A percentile compares a stretch with the other conserved stretches of the same genome.
Evolutionary conservation across 2,888 invertebrate species (phyloP).

Genomic region (Drosophila falleni): DNA sequence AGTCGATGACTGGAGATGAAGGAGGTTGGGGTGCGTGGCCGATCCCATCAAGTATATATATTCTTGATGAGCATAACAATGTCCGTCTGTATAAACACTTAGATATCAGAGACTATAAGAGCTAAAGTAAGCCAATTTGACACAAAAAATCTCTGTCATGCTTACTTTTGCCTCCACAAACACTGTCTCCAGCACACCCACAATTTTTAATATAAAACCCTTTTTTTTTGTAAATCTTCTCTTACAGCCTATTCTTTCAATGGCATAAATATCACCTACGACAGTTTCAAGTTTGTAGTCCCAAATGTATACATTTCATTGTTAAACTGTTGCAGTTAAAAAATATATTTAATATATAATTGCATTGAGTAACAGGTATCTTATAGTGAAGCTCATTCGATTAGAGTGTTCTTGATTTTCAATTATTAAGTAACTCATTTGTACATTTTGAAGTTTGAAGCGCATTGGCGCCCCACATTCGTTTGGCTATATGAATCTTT

Average conservation of each 20-base stretch:
- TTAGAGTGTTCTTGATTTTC: constrained; percentile 12
- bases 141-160: too few species aligned
- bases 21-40: too few species aligned
- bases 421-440: constrained; percentile 47
- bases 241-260: too few species aligned
- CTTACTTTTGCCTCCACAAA: too few species aligned
- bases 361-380: neutral
- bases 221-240: too few species aligned
- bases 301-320: too few species aligned
- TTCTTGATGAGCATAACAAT: neutral
- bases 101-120: too few species aligned
- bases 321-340: neutral
- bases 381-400: neutral
- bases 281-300: neutral
- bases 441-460: constrained; percentile 43
- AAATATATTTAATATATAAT: neutral
- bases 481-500: constrained; percentile 62
- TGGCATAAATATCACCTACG: neutral
- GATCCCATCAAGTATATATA: neutral
- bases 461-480: constrained; percentile 37
- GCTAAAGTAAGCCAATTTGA: too few species aligned
- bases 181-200: too few species aligned
- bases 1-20: too few species aligned
- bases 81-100: neutral
- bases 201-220: too few species aligned